A percentile compares a stretch with the other conserved stretches of the same genome.
Conservation (phyloP, 2,113 vertebrate genomes). For the Hylia prasina region DNA sequence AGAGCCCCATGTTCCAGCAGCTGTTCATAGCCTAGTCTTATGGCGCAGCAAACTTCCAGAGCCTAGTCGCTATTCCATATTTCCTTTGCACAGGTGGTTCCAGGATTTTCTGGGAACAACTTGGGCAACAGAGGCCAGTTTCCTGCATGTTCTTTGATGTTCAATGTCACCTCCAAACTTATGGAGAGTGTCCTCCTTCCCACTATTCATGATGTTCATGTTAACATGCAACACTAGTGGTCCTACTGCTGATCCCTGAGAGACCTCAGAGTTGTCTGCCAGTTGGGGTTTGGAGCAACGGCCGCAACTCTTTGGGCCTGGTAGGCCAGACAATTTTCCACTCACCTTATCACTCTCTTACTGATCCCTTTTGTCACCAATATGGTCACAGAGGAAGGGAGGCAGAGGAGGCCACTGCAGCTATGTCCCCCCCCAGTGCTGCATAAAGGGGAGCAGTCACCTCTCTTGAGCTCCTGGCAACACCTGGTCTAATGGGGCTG, state of each 20-base stretch:
- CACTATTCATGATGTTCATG: not conserved
- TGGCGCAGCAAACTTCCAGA: not conserved
- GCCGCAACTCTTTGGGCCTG: not conserved
- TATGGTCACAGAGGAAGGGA: not conserved
- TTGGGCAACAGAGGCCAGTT: not conserved
- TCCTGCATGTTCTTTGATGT: not conserved
- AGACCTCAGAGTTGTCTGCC: not conserved
- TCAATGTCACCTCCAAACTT: fast-evolving
- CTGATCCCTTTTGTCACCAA: not conserved
- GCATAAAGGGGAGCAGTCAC: not conserved
- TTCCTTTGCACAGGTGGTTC: not conserved
- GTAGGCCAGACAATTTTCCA: not conserved
- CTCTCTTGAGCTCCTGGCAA: not conserved
- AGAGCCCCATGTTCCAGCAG: not conserved
- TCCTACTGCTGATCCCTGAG: not conserved
- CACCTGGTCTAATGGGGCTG: not conserved
- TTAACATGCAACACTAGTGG: not conserved
- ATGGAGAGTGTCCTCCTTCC: not conserved
- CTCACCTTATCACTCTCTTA: not conserved
- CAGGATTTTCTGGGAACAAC: not conserved
- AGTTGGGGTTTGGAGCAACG: not conserved
- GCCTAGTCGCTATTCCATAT: not conserved
- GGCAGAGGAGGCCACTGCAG: not conserved
- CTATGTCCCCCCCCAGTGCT: not conserved
- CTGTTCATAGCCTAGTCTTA: not conserved